Percentiles rank a stretch among this genome's conserved stretches.
Evolutionary conservation across 2,888 invertebrate species (phyloP).

Genomic region (Gibbula magus): DNA sequence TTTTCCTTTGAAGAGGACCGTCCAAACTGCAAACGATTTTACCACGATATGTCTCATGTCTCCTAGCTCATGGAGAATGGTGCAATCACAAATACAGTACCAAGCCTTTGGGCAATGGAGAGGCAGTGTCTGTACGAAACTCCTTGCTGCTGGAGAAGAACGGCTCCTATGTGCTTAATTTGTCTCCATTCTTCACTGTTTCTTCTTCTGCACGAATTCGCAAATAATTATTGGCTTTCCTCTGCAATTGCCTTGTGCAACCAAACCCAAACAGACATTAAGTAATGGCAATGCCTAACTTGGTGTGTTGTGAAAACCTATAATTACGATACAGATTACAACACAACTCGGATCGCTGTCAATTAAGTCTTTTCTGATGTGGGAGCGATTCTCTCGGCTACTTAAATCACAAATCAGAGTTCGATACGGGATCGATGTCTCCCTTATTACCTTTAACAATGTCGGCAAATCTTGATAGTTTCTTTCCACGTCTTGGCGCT

Average conservation of each 20-base stretch:
- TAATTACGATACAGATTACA: background rate
- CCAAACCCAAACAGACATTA: background rate
- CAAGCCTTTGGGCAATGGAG: too few species aligned
- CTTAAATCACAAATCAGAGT: slow-evolving; percentile 8
- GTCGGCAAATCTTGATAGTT: background rate
- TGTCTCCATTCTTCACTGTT: background rate
- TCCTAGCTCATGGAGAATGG: too few species aligned
- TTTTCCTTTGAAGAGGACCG: too few species aligned
- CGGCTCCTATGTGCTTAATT: background rate
- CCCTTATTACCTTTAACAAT: background rate
- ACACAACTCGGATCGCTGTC: background rate
- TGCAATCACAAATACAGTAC: too few species aligned
- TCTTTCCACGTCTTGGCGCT: background rate
- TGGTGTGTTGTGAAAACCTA: slow-evolving; percentile 6
- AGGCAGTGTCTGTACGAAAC: too few species aligned
- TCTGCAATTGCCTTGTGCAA: background rate
- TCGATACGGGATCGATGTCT: background rate
- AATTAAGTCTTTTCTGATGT: background rate
- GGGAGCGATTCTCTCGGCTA: background rate
- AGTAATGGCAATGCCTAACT: background rate
- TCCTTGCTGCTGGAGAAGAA: background rate
- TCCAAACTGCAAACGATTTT: too few species aligned
- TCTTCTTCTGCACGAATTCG: background rate
- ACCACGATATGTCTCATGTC: too few species aligned
- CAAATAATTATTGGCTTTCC: background rate